Conservation (phyloP, 2,113 vertebrate species). For the Ardeotis arabs region DNA sequence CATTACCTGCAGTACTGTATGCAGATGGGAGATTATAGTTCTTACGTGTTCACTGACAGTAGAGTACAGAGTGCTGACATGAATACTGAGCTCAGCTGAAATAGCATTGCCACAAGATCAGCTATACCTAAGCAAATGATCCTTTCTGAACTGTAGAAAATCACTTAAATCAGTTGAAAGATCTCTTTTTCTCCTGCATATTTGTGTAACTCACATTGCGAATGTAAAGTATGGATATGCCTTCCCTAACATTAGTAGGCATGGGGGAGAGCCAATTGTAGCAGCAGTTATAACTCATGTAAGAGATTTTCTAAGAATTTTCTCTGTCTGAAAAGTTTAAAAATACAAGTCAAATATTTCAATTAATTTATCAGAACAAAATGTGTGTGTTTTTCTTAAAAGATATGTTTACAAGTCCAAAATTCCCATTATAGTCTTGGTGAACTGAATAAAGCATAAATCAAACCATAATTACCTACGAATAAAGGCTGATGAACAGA, state of each 20-base stretch:
- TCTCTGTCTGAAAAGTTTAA: not conserved
- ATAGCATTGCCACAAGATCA: not conserved
- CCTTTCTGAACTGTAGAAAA: not conserved
- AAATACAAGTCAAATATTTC: not conserved
- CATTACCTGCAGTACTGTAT: not conserved
- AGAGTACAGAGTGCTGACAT: not conserved
- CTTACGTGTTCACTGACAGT: not conserved
- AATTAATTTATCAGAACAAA: not conserved
- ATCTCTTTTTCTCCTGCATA: not conserved
- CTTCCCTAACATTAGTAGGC: not conserved
- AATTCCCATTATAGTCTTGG: not conserved
- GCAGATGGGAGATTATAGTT: not conserved
- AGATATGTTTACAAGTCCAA: not conserved
- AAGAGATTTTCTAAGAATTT: not conserved
- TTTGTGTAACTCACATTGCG: rapidly evolving
- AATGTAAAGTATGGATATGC: not conserved
- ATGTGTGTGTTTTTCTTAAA: not conserved
- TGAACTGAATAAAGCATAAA: not conserved
- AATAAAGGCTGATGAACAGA: not conserved
- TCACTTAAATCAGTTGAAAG: not conserved
- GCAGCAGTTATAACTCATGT: not conserved
- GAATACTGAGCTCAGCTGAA: not conserved
- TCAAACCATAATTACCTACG: not conserved
- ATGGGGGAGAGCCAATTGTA: not conserved
- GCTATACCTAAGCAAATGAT: not conserved